Evolutionary conservation across 2,113 vertebrate species (phyloP).

Genomic region (Melanerpes formicivorus): DNA sequence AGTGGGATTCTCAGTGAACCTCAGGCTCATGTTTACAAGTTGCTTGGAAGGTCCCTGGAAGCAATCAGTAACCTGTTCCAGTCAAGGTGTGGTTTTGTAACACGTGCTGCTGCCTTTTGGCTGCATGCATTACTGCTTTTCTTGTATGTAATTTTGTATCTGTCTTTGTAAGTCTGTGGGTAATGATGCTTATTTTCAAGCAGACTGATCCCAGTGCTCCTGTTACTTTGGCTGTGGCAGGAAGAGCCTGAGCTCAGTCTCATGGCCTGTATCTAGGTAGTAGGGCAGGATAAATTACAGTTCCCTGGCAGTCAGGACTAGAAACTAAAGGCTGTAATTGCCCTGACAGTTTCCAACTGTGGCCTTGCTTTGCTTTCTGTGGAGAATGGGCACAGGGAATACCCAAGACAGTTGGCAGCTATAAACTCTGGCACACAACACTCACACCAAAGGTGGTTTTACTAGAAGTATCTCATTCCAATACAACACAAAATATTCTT

Average conservation of each 20-base stretch:
- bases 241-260: no score
- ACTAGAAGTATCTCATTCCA: background rate
- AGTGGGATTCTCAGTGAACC: background rate
- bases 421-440: background rate
- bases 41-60: background rate
- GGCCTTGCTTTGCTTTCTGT: background rate
- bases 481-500: background rate
- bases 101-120: background rate
- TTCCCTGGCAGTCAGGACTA: background rate
- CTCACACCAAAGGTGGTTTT: background rate
- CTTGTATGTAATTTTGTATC: background rate
- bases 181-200: background rate
- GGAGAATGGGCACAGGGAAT: background rate
- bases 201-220: background rate
- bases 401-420: background rate
- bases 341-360: background rate
- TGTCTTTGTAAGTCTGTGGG: background rate
- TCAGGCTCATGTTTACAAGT: background rate
- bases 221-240: no score
- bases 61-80: background rate
- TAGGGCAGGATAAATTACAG: no score
- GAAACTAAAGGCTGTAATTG: background rate
- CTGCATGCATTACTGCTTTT: background rate
- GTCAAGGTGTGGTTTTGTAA: background rate
- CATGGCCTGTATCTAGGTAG: no score